A percentile compares a stretch with the other conserved stretches of the same genome.
phyloP scores from a whole-genome alignment of 1,140 invertebrate species.

The Drepana arcuata region DNA sequence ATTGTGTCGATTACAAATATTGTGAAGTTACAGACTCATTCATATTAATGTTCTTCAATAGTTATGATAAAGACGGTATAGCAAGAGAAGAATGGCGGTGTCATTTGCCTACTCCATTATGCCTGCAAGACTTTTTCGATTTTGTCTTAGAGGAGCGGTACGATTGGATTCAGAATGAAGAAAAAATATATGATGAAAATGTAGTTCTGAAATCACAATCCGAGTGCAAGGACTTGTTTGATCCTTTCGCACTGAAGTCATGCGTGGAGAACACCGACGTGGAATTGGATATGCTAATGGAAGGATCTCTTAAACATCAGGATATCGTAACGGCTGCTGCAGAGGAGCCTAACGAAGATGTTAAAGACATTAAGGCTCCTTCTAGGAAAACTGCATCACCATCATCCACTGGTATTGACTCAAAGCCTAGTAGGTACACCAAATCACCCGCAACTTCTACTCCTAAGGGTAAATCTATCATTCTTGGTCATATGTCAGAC shows the following conservation, averaged over 20 bases:
- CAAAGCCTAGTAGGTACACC: conserved; percentile 34
- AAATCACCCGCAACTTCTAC: conserved; percentile 24
- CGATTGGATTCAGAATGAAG: conserved; percentile 66
- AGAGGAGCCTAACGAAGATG: conserved; percentile 16
- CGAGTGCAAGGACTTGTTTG: conserved; percentile 26
- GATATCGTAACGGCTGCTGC: conserved; percentile 10
- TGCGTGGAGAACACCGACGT: conserved; percentile 40
- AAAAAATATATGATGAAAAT: conserved; percentile 47
- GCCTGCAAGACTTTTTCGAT: conserved; percentile 72
- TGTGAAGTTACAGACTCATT: conserved; percentile 56
- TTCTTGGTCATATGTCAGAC: conserved; percentile 9
- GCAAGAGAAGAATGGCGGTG: conserved; percentile 46
- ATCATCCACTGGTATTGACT: conserved; percentile 19
- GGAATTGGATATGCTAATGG: conserved; percentile 45
- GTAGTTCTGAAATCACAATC: conserved; percentile 26
- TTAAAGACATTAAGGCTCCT: neutral
- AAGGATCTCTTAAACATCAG: conserved; percentile 56
- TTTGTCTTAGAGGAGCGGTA: conserved; percentile 67
- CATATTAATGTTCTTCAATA: conserved; percentile 58
- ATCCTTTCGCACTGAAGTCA: conserved; percentile 19
- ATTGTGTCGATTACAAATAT: conserved; percentile 59
- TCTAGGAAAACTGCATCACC: conserved; percentile 24
- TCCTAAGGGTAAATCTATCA: conserved; percentile 16
- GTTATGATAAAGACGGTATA: conserved; percentile 38
- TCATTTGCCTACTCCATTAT: conserved; percentile 66